Evolutionary conservation across 2,888 invertebrate genomes (phyloP).

Genomic region (Drymonia ruficornis): DNA sequence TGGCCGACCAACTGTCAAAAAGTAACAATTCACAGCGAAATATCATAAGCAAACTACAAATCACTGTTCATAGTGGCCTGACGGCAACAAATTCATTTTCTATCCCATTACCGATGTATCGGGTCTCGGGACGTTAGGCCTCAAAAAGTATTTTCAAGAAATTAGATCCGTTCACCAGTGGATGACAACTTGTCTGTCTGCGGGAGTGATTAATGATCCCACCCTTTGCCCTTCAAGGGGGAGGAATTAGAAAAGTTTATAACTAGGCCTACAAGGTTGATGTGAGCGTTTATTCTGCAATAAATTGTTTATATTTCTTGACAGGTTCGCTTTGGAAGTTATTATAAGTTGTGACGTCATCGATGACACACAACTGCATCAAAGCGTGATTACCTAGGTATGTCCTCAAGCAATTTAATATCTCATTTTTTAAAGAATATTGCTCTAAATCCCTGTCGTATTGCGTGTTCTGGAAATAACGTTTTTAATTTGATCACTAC

Average conservation of each 20-base stretch:
- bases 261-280: slow-evolving; percentile 22
- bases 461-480: no score
- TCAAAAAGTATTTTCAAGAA: slow-evolving; percentile 19
- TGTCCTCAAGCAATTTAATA: no score
- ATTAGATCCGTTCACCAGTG: slow-evolving; percentile 34
- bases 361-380: no score
- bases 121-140: slow-evolving; percentile 3
- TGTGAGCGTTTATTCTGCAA: slow-evolving; percentile 17
- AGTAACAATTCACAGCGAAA: neutral
- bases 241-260: slow-evolving; percentile 28
- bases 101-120: slow-evolving; percentile 7
- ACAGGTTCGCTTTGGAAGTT: slow-evolving; percentile 12
- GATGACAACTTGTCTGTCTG: slow-evolving; percentile 38
- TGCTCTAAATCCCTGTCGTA: no score
- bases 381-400: no score
- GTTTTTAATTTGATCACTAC: no score
- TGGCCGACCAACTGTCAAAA: neutral
- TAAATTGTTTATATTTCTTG: slow-evolving; percentile 35
- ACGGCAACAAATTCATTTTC: slow-evolving; percentile 1
- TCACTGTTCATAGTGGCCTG: neutral
- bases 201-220: slow-evolving; percentile 38
- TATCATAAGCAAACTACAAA: neutral
- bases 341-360: no score
- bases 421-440: no score
- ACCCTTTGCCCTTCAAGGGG: slow-evolving; percentile 34